Evolutionary conservation across 2,797 vertebrate species (phyloP).

Genomic region (Hybognathus amarus): DNA sequence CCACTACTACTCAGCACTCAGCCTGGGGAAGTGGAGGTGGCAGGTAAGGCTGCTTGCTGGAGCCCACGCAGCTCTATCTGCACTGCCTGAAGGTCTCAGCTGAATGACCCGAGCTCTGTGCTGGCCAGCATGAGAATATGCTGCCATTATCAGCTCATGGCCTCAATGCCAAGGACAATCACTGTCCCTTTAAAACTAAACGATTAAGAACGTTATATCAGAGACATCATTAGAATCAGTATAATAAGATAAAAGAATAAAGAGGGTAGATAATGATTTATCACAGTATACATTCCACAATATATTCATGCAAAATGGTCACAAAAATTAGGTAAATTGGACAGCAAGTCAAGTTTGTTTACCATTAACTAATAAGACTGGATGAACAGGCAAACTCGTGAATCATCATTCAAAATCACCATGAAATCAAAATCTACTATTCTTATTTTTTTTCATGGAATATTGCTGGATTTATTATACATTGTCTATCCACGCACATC

Average conservation of each 20-base stretch:
- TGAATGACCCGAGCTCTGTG: slow-evolving; percentile 69
- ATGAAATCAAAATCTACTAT: not conserved
- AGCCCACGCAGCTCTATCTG: slow-evolving; percentile 66
- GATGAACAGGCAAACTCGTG: not conserved
- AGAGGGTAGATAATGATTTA: not conserved
- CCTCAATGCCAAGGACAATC: not conserved
- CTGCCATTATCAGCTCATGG: slow-evolving; percentile 16
- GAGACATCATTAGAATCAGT: not conserved
- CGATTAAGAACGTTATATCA: not conserved
- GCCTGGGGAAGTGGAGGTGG: slow-evolving; percentile 74
- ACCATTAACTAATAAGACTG: too few species aligned
- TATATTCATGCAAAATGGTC: not conserved
- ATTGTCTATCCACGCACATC: not conserved
- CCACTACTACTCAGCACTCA: slow-evolving; percentile 69
- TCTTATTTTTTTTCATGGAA: not conserved
- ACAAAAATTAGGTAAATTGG: not conserved
- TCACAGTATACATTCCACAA: not conserved
- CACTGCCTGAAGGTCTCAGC: slow-evolving; percentile 62
- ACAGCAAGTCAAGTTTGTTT: too few species aligned
- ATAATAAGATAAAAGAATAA: not conserved
- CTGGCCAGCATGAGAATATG: slow-evolving; percentile 50
- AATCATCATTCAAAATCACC: not conserved
- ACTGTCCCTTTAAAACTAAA: not conserved
- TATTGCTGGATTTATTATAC: not conserved
- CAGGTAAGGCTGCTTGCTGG: slow-evolving; percentile 67